These are phyloP conservation scores for Scaptomyza polygonia DNA, from an alignment of 2,888 invertebrate species.

Conservation along the genomic window DNA sequence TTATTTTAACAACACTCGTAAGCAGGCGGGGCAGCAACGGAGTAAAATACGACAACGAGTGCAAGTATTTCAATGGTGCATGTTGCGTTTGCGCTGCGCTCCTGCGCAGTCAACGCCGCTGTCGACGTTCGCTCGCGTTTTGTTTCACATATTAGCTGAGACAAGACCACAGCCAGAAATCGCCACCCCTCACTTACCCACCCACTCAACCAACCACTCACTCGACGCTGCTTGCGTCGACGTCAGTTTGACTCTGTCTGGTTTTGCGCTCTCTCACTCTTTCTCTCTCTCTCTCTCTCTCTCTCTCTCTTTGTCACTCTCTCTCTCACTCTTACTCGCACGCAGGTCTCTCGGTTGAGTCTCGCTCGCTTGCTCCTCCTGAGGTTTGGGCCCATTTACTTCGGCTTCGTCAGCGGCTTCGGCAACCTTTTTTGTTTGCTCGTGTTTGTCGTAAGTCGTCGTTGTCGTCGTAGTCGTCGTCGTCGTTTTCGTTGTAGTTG, in stretches of 20 bases:
- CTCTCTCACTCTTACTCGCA: conserved; percentile 30
- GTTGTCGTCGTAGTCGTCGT: conserved; percentile 45
- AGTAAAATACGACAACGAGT: conserved; percentile 66
- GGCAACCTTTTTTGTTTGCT: conserved; percentile 70
- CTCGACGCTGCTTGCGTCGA: conserved; percentile 64
- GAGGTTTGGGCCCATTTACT: conserved; percentile 54
- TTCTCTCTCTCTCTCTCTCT: conserved; percentile 14
- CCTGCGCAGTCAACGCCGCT: conserved; percentile 76
- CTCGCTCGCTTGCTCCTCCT: conserved; percentile 67
- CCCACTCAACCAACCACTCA: conserved; percentile 44
- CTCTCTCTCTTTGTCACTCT: conserved; percentile 23
- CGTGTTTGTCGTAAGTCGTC: conserved; percentile 76
- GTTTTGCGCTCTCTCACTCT: conserved; percentile 58
- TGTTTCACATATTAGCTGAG: conserved; percentile 67
- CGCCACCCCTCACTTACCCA: conserved; percentile 34
- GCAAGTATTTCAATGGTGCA: conserved; percentile 59
- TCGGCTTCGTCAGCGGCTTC: conserved; percentile 65
- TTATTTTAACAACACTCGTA: conserved; percentile 76
- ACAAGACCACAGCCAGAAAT: conserved; percentile 60
- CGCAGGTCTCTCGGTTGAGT: conserved; percentile 35
- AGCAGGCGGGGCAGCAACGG: conserved; percentile 54
- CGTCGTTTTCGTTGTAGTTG: conserved; percentile 38
- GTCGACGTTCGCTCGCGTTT: conserved; percentile 59
- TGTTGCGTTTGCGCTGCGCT: conserved; percentile 67
- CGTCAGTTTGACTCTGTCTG: conserved; percentile 61